Evolutionary conservation across 2,797 vertebrate genomes (phyloP).

Genomic region (Syngnathus rostellatus): DNA sequence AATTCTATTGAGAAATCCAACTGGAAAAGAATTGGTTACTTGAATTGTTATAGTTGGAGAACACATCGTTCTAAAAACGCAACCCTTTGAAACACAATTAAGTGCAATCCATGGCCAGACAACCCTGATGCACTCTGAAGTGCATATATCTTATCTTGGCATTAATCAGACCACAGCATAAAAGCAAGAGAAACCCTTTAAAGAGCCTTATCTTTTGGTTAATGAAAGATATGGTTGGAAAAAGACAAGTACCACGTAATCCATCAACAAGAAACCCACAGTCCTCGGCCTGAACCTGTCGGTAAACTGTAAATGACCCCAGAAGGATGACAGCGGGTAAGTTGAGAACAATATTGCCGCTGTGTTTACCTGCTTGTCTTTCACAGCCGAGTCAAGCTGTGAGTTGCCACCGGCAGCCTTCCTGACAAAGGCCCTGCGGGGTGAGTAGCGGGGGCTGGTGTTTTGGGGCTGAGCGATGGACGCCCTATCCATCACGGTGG

Average conservation of each 20-base stretch:
- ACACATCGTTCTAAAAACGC: neutral
- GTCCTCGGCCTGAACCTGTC: conserved; percentile 24
- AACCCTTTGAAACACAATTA: conserved; percentile 24
- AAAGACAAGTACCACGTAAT: conserved; percentile 17
- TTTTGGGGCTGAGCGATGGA: conserved; percentile 51
- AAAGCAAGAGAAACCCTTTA: conserved; percentile 34
- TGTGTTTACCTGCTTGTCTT: conserved; percentile 52
- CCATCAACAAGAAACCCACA: conserved; percentile 31
- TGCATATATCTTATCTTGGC: conserved; percentile 46
- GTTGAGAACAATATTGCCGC: conserved; percentile 60
- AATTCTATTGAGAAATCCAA: conserved; percentile 2
- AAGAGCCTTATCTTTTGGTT: conserved; percentile 31
- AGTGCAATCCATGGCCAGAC: conserved; percentile 21
- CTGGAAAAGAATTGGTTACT: conserved; percentile 16
- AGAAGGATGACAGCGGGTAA: conserved; percentile 47
- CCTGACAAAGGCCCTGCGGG: conserved; percentile 62
- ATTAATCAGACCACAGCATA: conserved; percentile 44
- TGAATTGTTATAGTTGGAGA: neutral
- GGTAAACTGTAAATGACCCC: conserved; percentile 70
- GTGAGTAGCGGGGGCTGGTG: conserved; percentile 16
- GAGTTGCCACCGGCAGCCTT: conserved; percentile 50
- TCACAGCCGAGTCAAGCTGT: conserved; percentile 46
- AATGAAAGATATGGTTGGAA: conserved; percentile 30
- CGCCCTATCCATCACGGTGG: conserved; percentile 68
- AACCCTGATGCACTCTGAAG: conserved; percentile 31